A percentile compares a stretch with the other conserved stretches of the same genome.
Evolutionary conservation across 1,140 invertebrate genomes (phyloP).

Genomic region (Eupristina koningsbergeri): DNA sequence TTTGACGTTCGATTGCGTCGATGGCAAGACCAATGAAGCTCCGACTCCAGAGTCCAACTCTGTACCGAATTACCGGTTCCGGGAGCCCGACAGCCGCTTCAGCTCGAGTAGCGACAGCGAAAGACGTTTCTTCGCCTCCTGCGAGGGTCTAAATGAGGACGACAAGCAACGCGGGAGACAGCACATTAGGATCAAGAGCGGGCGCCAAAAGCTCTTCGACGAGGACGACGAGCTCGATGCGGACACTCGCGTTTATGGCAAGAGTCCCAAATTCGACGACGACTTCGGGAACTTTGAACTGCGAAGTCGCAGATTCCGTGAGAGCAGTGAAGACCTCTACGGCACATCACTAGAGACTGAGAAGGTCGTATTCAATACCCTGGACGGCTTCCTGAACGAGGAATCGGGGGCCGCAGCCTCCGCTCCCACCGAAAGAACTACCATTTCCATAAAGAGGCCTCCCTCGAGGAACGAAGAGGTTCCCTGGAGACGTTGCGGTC

Average conservation of each 20-base stretch:
- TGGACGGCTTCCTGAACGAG: conserved; percentile 69
- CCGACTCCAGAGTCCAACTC: conserved; percentile 25
- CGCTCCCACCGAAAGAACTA: conserved; percentile 63
- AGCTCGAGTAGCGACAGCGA: conserved; percentile 66
- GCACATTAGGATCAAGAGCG: conserved; percentile 62
- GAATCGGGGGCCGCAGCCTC: conserved; percentile 50
- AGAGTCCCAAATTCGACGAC: conserved; percentile 71
- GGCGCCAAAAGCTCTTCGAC: conserved; percentile 67
- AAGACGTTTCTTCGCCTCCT: conserved; percentile 62
- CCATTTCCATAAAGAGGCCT: conserved; percentile 67
- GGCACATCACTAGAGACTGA: conserved; percentile 46
- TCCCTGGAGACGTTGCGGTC: conserved; percentile 62
- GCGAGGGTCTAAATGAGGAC: conserved; percentile 63
- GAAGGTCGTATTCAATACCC: conserved; percentile 69
- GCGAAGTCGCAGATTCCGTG: neutral
- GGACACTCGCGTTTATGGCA: conserved; percentile 67
- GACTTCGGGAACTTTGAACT: conserved; percentile 58
- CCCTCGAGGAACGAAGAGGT: conserved; percentile 68
- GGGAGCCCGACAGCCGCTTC: conserved; percentile 61
- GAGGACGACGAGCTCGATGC: conserved; percentile 67
- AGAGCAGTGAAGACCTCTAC: conserved; percentile 50
- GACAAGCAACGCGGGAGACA: conserved; percentile 54
- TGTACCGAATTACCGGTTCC: conserved; percentile 48
- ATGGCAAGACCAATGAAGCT: conserved; percentile 54
- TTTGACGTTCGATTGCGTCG: conserved; percentile 62